These are phyloP conservation scores for Pasiphila rectangulata DNA, from an alignment of 2,888 invertebrate species.

Conservation along the genomic window DNA sequence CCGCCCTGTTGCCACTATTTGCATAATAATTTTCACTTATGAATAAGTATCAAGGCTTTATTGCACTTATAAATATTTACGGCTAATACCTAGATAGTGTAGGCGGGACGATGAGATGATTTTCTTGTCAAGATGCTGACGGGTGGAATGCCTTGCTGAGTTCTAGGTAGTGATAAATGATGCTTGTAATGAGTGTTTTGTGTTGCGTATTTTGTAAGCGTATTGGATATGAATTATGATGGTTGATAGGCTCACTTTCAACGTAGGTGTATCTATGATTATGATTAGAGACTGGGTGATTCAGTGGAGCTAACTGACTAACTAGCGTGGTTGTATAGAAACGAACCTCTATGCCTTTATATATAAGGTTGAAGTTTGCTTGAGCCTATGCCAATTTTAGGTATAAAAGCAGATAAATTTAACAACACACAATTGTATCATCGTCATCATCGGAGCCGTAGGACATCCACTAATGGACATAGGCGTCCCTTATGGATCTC, in stretches of 20 bases:
- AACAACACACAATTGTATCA: too few species aligned
- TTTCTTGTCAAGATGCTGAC: conserved; percentile 65
- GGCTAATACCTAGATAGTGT: conserved; percentile 52
- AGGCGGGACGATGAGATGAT: conserved; percentile 57
- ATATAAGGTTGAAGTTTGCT: too few species aligned
- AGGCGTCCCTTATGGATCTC: too few species aligned
- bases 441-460: too few species aligned
- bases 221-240: conserved; percentile 33
- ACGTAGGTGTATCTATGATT: too few species aligned
- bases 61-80: conserved; percentile 78
- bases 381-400: too few species aligned
- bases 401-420: too few species aligned
- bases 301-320: too few species aligned
- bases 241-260: conserved; percentile 2
- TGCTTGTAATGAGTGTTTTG: conserved; percentile 62
- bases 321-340: too few species aligned
- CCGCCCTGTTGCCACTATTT: conserved; percentile 72
- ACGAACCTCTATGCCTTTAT: too few species aligned
- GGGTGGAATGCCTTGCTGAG: conserved; percentile 51
- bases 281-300: too few species aligned
- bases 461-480: too few species aligned
- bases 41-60: conserved; percentile 77
- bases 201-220: conserved; percentile 41
- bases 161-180: conserved; percentile 63
- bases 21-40: conserved; percentile 81